phyloP scores from a whole-genome alignment of 1,140 invertebrate genomes.

The Drosophila persimilis region DNA sequence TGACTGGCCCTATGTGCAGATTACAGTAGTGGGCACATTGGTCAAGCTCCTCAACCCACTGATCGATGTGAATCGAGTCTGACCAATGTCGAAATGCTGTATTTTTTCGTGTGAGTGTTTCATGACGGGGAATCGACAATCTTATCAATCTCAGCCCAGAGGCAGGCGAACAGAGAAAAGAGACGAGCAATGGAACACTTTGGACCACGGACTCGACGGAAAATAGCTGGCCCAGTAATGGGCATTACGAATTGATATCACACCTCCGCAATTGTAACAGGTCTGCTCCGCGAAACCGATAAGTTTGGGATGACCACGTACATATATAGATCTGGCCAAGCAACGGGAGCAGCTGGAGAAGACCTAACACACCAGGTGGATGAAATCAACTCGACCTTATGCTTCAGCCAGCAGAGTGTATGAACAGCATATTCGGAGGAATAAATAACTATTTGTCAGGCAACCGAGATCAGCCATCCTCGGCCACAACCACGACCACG shows the following conservation, averaged over 20 bases:
- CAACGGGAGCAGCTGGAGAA: conserved; percentile 96
- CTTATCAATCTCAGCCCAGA: conserved; percentile 84
- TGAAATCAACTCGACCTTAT: conserved; percentile 94
- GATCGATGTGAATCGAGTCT: no score
- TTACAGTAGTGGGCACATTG: no score
- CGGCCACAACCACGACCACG: conserved; percentile 50
- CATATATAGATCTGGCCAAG: conserved; percentile 94
- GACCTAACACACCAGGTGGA: conserved; percentile 93
- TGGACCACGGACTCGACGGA: conserved; percentile 91
- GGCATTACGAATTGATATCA: conserved; percentile 33
- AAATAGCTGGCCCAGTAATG: conserved; percentile 84
- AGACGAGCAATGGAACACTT: conserved; percentile 89
- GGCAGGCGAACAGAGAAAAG: conserved; percentile 88
- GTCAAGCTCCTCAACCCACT: no score
- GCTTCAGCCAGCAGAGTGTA: conserved; percentile 93
- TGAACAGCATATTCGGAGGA: conserved; percentile 96
- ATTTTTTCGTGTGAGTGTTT: no score
- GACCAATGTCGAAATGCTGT: no score
- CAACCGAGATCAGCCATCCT: conserved; percentile 84
- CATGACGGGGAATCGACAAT: conserved; percentile 82
- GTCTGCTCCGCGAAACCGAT: conserved; percentile 92
- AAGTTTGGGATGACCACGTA: conserved; percentile 94
- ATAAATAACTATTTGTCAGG: conserved; percentile 94
- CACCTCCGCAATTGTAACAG: conserved; percentile 51
- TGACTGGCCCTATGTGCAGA: no score